phyloP scores from a whole-genome alignment of 2,888 invertebrate genomes.

The Cerceris rybyensis region DNA sequence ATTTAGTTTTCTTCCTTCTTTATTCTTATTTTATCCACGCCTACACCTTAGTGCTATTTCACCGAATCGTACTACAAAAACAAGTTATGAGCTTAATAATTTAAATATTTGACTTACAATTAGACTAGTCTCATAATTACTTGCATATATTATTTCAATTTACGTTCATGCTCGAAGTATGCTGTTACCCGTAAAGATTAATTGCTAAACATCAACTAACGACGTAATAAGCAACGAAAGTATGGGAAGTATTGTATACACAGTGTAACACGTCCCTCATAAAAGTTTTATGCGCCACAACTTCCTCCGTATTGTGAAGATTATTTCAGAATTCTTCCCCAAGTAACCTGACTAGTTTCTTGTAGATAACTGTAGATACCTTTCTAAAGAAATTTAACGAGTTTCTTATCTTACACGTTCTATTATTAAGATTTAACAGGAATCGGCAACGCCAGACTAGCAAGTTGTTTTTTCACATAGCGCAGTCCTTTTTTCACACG shows the following conservation, averaged over 20 bases:
- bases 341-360: neutral
- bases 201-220: constrained; percentile 1
- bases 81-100: neutral
- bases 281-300: constrained; percentile 13
- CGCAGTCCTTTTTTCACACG: constrained; percentile 50
- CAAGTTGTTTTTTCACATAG: constrained; percentile 34
- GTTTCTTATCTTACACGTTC: constrained; percentile 46
- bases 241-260: constrained; percentile 15
- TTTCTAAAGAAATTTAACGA: constrained; percentile 43
- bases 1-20: too few species aligned
- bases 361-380: constrained; percentile 11
- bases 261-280: constrained; percentile 19
- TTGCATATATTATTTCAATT: too few species aligned
- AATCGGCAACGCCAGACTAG: constrained; percentile 31
- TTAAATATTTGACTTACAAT: neutral
- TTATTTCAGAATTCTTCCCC: neutral
- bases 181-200: neutral
- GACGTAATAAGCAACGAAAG: constrained; percentile 15
- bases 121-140: neutral
- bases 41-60: too few species aligned
- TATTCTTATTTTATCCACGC: too few species aligned
- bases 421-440: constrained; percentile 23
- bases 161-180: neutral
- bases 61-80: too few species aligned
- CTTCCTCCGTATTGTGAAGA: constrained; percentile 40